Percentiles rank a stretch among this genome's conserved stretches.
Evolutionary conservation across 1,140 invertebrate species (phyloP).

Genomic region (Saccostrea echinata): DNA sequence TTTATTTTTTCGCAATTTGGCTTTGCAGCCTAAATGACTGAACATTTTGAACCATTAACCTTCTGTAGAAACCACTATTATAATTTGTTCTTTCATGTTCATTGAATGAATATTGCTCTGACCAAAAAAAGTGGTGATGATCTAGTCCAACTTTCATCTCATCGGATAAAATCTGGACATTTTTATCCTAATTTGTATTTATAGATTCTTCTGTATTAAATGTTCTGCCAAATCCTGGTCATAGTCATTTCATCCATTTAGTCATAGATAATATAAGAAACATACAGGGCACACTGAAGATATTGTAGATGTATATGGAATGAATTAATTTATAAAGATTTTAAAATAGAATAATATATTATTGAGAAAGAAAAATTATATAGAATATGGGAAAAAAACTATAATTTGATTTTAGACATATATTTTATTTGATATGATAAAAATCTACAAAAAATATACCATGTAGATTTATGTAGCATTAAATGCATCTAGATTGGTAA

Average conservation of each 20-base stretch:
- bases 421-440: neutral
- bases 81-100: constrained; percentile 5
- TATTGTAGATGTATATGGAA: neutral
- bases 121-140: neutral
- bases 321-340: constrained; percentile 21
- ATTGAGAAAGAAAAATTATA: neutral
- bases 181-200: neutral
- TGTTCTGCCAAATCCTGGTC: neutral
- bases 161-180: constrained; percentile 18
- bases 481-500: constrained; percentile 16
- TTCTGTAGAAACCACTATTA: neutral
- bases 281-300: neutral
- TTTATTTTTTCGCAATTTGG: neutral
- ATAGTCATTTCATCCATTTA: constrained; percentile 6
- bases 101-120: constrained; percentile 18
- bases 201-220: constrained; percentile 1
- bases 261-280: neutral
- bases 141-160: constrained; percentile 21
- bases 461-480: constrained; percentile 9
- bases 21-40: neutral
- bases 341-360: neutral
- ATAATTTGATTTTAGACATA: neutral
- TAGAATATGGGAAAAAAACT: neutral
- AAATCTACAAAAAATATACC: neutral
- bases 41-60: neutral